Percentiles rank a stretch among this genome's conserved stretches.
Conservation (phyloP, 2,888 invertebrate genomes). For the Sympetrum striolatum region DNA sequence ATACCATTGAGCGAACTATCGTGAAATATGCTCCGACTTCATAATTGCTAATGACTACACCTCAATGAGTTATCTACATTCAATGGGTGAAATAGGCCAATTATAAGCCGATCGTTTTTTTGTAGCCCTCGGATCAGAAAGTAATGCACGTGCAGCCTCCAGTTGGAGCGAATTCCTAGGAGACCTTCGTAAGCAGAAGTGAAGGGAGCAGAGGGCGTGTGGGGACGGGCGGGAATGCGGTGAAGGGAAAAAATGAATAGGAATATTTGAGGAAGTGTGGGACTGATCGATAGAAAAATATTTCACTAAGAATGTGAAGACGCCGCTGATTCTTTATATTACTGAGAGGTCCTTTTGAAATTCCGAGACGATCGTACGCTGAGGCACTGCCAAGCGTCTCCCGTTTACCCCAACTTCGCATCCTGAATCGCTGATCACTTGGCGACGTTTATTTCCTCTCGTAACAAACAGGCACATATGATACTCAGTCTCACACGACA, state of each 20-base stretch:
- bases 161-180: neutral
- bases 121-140: neutral
- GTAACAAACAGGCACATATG: neutral
- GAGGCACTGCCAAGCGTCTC: conserved; percentile 10
- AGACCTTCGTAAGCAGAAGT: neutral
- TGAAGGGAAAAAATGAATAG: neutral
- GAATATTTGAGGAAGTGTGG: neutral
- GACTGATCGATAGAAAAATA: conserved; percentile 5
- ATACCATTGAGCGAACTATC: too few relatives aligned
- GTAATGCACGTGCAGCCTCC: neutral
- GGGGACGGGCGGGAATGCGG: neutral
- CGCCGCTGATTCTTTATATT: conserved; percentile 21
- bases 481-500: neutral
- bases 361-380: conserved; percentile 1
- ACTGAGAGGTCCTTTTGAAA: conserved; percentile 3
- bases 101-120: too few relatives aligned
- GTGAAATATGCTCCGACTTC: too few relatives aligned
- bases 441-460: neutral
- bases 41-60: too few relatives aligned
- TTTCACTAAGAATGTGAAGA: neutral
- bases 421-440: conserved; percentile 29
- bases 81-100: too few relatives aligned
- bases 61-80: too few relatives aligned
- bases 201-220: neutral
- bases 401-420: neutral